Evolutionary conservation across 2,888 invertebrate species (phyloP).

Genomic region (Muscina levida): DNA sequence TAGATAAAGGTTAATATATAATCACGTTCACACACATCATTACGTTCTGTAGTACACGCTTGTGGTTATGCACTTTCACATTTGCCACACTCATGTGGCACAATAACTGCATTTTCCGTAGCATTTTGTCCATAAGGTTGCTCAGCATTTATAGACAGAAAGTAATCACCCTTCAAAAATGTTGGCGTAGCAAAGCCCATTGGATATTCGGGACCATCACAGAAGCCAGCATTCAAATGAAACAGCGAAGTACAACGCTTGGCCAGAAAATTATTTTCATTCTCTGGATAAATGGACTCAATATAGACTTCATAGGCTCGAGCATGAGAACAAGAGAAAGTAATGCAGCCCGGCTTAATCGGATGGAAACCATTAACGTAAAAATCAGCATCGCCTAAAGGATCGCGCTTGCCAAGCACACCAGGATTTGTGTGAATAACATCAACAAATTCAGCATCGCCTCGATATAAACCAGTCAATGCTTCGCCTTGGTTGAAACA

Average conservation of each 20-base stretch:
- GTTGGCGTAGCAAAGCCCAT: conserved; percentile 70
- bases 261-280: conserved; percentile 71
- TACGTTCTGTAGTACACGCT: too few relatives aligned
- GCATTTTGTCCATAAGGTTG: conserved; percentile 69
- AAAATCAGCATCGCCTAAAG: conserved; percentile 74
- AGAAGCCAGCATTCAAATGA: conserved; percentile 62
- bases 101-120: neutral
- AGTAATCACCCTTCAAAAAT: conserved; percentile 70
- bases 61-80: too few relatives aligned
- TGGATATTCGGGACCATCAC: conserved; percentile 59
- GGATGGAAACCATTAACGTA: conserved; percentile 70
- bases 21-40: too few relatives aligned
- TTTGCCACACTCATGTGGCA: conserved; percentile 32
- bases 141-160: conserved; percentile 67
- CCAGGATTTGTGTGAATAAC: conserved; percentile 78
- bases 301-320: conserved; percentile 72
- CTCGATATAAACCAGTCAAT: conserved; percentile 72
- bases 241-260: conserved; percentile 69
- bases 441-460: conserved; percentile 78
- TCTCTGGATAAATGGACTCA: conserved; percentile 73
- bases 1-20: too few relatives aligned
- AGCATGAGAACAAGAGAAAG: conserved; percentile 71
- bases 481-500: conserved; percentile 74
- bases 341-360: conserved; percentile 70
- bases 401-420: conserved; percentile 71